These are phyloP conservation scores for Nephrotoma guestfalica DNA, from an alignment of 2,888 invertebrate genomes.

Conservation along the genomic window DNA sequence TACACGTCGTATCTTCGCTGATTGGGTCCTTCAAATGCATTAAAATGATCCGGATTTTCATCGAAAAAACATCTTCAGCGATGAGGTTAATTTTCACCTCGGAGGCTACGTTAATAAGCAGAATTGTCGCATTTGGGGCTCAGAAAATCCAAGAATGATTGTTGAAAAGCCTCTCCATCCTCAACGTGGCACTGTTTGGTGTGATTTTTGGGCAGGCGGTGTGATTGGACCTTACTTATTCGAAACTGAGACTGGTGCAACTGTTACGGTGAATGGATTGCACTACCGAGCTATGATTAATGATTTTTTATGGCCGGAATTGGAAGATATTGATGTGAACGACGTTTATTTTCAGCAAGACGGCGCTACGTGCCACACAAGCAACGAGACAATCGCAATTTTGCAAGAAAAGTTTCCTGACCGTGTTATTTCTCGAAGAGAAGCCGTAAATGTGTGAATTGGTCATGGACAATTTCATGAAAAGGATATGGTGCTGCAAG, in stretches of 20 bases:
- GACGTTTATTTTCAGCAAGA: constrained; percentile 5
- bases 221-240: not conserved
- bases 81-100: no score
- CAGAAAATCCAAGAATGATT: no score
- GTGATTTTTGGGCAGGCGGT: constrained; percentile 4
- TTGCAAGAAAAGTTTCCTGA: not conserved
- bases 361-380: constrained; percentile 6
- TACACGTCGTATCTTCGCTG: no score
- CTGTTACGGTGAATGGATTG: constrained; percentile 2
- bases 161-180: constrained; percentile 3
- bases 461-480: no score
- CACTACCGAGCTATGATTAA: constrained; percentile 1
- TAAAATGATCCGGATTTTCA: no score
- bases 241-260: not conserved
- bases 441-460: no score
- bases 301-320: constrained; percentile 2
- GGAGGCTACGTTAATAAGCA: no score
- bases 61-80: no score
- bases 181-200: constrained; percentile 4
- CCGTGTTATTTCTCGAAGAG: not conserved
- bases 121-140: no score
- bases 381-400: not conserved
- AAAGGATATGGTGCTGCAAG: no score
- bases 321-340: constrained; percentile 3
- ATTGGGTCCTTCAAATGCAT: no score